Conservation (phyloP, 2,888 invertebrate species). For the Drosophila infuscata region DNA sequence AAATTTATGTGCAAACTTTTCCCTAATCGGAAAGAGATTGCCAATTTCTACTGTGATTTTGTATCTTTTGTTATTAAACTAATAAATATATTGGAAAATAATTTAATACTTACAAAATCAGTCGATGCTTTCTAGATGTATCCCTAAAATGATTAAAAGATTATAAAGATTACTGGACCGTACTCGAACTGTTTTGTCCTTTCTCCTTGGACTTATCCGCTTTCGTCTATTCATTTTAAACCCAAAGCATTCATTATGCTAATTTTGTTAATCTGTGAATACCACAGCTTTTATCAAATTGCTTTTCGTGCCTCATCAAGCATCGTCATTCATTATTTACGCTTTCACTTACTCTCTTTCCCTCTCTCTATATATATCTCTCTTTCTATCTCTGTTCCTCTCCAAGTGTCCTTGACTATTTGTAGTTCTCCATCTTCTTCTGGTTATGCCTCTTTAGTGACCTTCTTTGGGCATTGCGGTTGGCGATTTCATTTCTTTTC, state of each 20-base stretch:
- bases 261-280: constrained; percentile 55
- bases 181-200: neutral
- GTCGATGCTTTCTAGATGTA: neutral
- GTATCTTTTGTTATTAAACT: neutral
- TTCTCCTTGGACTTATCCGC: constrained; percentile 6
- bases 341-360: neutral
- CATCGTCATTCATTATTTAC: constrained; percentile 20
- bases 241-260: constrained; percentile 61
- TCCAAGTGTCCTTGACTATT: neutral
- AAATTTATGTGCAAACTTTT: neutral
- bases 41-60: neutral
- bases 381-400: neutral
- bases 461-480: constrained; percentile 18
- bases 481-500: constrained; percentile 39
- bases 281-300: constrained; percentile 59
- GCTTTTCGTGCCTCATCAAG: constrained; percentile 63
- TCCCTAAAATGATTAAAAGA: neutral
- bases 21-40: neutral
- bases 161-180: neutral
- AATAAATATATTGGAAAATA: neutral
- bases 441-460: neutral
- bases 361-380: neutral
- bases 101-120: neutral
- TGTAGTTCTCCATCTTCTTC: constrained; percentile 1
- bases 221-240: constrained; percentile 47